Base-by-base conservation (phyloP, 2,797 vertebrate genomes). In the Buceros bicornis region DNA sequence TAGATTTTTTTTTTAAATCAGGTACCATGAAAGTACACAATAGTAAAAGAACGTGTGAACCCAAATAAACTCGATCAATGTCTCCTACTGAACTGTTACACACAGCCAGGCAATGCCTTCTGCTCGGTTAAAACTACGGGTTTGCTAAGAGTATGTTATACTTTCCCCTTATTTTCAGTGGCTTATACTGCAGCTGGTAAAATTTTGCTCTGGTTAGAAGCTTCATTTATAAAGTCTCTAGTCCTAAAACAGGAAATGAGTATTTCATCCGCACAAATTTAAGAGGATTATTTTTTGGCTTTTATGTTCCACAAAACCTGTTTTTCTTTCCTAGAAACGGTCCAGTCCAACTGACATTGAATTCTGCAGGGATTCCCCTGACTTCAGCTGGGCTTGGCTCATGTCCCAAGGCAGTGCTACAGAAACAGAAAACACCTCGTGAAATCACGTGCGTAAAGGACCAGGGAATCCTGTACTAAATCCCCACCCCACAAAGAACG, bases 151-250 rank as follows among this genome's bases (percentile, higher is more conserved):
- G 60, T 90, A 56, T 67, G 79, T 81, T 97, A 90, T 69, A 84
- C 72, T 67, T 91, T 81, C 42, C 50, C 40, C 51, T 77, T 86
- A 87, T 95, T 96, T 97, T 76, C 89, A 57, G 65, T 13, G 19
- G 69, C 79, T 97, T 96, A 74, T 51, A 51, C 47, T 86, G 96
- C 84, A 92, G 95, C 90, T 97, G 95, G 89, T 96, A 93, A 97
- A 97, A 93, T 95, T 84, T 54, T 93, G 65, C 82, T 95, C 96
- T 95, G 65, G 70, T 91, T 95, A 91, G 90, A 94, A 86, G 58
- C 76, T 62, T 93, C 91, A 97, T 93, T 95, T 95, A 96, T 88
- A 96, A 94, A 97, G 96, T 96, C 85, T 96, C 95, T 80, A 94
- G 80, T 90, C 82, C 91, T 95, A 89, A 95, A 95, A 31, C 82